A percentile compares a stretch with the other conserved stretches of the same genome.
These are phyloP conservation scores for Castor canadensis DNA, from an alignment of 2,113 vertebrate species.

Conservation along the genomic window DNA sequence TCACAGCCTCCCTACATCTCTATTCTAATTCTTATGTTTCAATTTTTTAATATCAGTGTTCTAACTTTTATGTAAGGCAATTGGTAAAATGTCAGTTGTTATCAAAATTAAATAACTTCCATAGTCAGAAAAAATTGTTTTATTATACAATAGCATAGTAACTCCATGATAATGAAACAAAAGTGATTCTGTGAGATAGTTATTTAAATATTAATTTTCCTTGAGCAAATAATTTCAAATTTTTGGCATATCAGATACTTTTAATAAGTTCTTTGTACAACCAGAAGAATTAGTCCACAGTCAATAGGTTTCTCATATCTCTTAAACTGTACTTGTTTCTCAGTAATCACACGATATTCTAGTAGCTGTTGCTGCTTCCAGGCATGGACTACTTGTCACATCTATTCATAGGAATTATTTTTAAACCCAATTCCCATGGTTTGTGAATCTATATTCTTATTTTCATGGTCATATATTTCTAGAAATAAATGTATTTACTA, in stretches of 20 bases:
- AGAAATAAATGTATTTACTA: not conserved
- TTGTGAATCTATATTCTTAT: not conserved
- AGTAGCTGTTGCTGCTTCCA: not conserved
- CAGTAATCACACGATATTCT: not conserved
- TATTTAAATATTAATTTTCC: not conserved
- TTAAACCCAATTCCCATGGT: not conserved
- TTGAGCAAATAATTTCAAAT: not conserved
- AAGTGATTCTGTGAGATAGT: not conserved
- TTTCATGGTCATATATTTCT: not conserved
- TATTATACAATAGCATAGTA: not conserved
- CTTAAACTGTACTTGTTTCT: not conserved
- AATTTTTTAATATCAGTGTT: not conserved
- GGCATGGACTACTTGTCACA: not conserved
- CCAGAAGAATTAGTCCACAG: not conserved
- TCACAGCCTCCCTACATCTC: not conserved
- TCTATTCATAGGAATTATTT: not conserved
- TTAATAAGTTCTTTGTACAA: not conserved
- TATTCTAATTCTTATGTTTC: not conserved
- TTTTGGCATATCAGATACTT: not conserved
- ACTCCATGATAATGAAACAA: not conserved
- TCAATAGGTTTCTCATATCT: not conserved
- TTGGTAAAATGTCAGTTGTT: not conserved
- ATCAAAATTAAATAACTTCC: not conserved
- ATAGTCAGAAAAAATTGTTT: not conserved
- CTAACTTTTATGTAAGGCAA: not conserved